These are phyloP conservation scores for Sciurus niger DNA, from an alignment of 2,113 vertebrate species.

Conservation along the genomic window DNA sequence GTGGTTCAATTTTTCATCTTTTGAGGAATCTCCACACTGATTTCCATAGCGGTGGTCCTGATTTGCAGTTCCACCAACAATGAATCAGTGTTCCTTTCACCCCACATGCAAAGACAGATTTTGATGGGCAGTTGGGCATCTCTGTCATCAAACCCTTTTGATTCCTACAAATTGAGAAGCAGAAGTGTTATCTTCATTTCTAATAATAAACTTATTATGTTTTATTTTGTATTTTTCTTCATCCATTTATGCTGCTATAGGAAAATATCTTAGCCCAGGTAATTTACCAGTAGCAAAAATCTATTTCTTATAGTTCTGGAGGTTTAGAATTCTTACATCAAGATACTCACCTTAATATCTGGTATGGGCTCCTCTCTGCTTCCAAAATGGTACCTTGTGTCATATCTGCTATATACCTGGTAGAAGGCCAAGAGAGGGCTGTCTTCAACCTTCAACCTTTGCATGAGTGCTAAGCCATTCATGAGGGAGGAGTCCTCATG, in stretches of 20 bases:
- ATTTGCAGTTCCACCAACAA: too few relatives aligned
- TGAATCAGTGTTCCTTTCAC: too few relatives aligned
- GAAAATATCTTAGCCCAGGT: not conserved
- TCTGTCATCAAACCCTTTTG: not conserved
- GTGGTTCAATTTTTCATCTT: too few relatives aligned
- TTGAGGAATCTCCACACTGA: too few relatives aligned
- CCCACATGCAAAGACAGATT: not conserved
- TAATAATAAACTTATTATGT: not conserved
- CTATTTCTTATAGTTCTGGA: not conserved
- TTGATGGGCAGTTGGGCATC: not conserved
- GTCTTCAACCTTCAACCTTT: not conserved
- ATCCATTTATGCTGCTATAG: not conserved
- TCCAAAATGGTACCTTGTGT: not conserved
- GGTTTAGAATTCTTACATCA: not conserved
- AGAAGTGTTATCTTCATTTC: not conserved
- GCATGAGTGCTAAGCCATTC: not conserved
- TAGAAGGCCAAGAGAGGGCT: not conserved
- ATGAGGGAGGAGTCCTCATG: not conserved
- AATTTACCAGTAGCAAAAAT: not conserved
- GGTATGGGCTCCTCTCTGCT: not conserved
- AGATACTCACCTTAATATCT: too few relatives aligned
- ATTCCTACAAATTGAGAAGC: not conserved
- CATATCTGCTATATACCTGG: accelerated
- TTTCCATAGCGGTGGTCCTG: too few relatives aligned
- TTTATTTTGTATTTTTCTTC: not conserved